phyloP scores from a whole-genome alignment of 2,888 invertebrate genomes.

The Gymnoscelis rufifasciata region DNA sequence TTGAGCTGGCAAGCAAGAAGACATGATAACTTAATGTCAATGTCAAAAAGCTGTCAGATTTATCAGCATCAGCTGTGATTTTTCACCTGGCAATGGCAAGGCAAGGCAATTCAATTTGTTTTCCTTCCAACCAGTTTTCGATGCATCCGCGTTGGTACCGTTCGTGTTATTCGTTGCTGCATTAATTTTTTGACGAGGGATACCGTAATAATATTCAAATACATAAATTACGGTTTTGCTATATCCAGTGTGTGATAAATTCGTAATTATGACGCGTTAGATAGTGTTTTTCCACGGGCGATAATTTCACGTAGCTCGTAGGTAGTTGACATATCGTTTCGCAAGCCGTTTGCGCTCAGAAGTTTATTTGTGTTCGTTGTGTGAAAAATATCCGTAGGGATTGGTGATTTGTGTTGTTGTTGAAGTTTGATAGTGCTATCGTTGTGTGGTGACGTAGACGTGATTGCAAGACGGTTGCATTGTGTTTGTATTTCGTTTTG shows the following conservation, averaged over 20 bases:
- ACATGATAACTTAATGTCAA: not conserved
- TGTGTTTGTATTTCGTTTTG: constrained; percentile 37
- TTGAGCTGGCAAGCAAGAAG: constrained; percentile 3
- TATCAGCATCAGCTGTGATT: constrained; percentile 30
- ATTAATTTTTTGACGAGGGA: constrained; percentile 32
- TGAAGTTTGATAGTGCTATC: constrained; percentile 35
- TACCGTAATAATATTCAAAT: constrained; percentile 34
- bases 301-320: constrained; percentile 51
- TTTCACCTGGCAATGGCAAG: constrained; percentile 20
- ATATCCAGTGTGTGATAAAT: constrained; percentile 18
- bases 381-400: constrained; percentile 51
- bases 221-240: constrained; percentile 17
- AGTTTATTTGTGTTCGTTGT: constrained; percentile 69
- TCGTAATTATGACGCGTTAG: constrained; percentile 12
- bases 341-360: constrained; percentile 54
- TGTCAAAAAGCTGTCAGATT: constrained; percentile 1
- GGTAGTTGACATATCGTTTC: constrained; percentile 67
- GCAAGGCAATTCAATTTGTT: constrained; percentile 15
- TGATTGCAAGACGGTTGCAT: constrained; percentile 21
- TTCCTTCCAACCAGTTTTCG: constrained; percentile 46
- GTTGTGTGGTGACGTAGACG: constrained; percentile 38
- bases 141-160: constrained; percentile 43
- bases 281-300: constrained; percentile 27
- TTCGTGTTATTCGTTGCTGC: constrained; percentile 28
- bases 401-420: constrained; percentile 38